Conservation (phyloP, 2,888 invertebrate species). For the Gastrophysa polygoni region DNA sequence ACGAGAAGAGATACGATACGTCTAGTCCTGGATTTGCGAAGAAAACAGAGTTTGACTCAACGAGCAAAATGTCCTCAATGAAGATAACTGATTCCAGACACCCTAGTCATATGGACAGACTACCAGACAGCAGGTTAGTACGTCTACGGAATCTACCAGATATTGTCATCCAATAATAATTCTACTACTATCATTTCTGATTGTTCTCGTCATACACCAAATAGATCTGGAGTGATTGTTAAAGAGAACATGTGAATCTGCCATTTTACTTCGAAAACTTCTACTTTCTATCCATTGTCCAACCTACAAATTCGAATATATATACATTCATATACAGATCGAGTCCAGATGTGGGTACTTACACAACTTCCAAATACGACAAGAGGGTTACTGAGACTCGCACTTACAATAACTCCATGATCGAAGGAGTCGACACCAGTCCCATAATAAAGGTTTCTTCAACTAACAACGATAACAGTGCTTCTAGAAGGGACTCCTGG, state of each 20-base stretch:
- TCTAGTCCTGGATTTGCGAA: constrained; percentile 51
- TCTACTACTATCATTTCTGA: no score
- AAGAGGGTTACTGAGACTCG: constrained; percentile 48
- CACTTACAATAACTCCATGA: constrained; percentile 42
- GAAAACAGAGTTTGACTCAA: constrained; percentile 45
- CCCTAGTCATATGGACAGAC: constrained; percentile 49
- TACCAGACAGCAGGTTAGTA: background rate
- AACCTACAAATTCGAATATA: background rate
- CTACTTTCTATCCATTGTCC: no score
- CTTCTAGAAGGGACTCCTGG: constrained; percentile 77
- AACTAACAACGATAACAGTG: constrained; percentile 59
- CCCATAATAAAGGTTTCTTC: constrained; percentile 68
- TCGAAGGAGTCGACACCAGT: constrained; percentile 60
- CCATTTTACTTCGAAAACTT: no score
- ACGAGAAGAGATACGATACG: constrained; percentile 51
- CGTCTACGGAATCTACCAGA: no score
- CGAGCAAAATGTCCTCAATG: constrained; percentile 53
- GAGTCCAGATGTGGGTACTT: constrained; percentile 48
- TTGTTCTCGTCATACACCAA: no score
- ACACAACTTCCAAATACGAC: constrained; percentile 47
- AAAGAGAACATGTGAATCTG: no score
- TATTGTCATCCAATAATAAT: no score
- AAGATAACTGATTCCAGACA: constrained; percentile 50
- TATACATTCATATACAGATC: constrained; percentile 22
- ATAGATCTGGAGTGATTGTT: no score